These are phyloP conservation scores for Drosophila nikananu DNA, from an alignment of 1,140 invertebrate genomes.

Conservation along the genomic window DNA sequence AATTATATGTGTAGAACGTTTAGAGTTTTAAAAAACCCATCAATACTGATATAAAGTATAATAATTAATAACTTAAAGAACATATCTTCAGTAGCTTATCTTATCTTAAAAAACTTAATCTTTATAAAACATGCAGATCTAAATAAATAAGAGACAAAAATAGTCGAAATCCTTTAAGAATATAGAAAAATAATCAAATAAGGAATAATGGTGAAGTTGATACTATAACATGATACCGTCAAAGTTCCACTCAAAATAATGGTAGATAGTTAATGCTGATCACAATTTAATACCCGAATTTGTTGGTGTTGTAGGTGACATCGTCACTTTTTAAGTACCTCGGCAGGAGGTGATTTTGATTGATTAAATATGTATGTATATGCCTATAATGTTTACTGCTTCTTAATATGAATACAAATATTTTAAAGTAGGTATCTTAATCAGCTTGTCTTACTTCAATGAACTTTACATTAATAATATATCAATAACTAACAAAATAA, in stretches of 20 bases:
- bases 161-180: not conserved
- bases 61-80: not conserved
- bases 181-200: not conserved
- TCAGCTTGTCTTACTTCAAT: not conserved
- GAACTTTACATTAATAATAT: not conserved
- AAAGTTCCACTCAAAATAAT: not conserved
- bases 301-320: too few relatives aligned
- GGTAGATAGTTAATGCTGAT: too few relatives aligned
- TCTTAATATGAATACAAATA: too few relatives aligned
- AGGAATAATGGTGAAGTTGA: slow-evolving; percentile 5
- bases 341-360: too few relatives aligned
- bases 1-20: too few relatives aligned
- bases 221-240: slow-evolving; percentile 3
- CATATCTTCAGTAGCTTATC: not conserved
- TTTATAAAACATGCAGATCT: not conserved
- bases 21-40: too few relatives aligned
- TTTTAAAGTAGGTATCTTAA: too few relatives aligned
- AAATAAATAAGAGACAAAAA: not conserved
- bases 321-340: too few relatives aligned
- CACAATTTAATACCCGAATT: too few relatives aligned
- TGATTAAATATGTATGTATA: too few relatives aligned
- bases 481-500: not conserved
- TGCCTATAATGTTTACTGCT: too few relatives aligned
- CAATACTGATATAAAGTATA: not conserved
- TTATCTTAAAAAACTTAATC: not conserved